phyloP scores from a whole-genome alignment of 2,888 invertebrate genomes.

The Ceratothoa steindachneri region DNA sequence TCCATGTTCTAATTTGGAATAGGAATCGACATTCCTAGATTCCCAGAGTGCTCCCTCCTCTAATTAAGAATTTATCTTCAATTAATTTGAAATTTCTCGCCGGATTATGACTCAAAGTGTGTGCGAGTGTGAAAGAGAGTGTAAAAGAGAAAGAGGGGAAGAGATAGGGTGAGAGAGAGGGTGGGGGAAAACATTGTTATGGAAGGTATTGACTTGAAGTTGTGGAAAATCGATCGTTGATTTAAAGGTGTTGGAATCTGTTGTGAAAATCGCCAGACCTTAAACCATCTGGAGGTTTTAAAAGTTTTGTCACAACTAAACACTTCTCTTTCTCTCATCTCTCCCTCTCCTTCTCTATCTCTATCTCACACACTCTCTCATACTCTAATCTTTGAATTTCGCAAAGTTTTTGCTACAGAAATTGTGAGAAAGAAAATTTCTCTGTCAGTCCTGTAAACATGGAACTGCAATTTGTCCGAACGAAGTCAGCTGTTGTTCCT shows the following conservation, averaged over 20 bases:
- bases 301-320: too few species aligned
- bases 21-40: conserved; percentile 4
- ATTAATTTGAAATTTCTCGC: conserved; percentile 13
- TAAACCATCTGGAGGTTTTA: too few species aligned
- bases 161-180: conserved; percentile 9
- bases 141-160: background rate
- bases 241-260: background rate
- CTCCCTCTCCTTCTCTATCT: background rate
- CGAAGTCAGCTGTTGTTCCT: background rate
- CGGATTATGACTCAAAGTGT: conserved; percentile 10
- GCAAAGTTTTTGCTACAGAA: background rate
- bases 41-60: background rate
- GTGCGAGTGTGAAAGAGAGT: background rate
- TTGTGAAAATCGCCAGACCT: background rate
- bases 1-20: conserved; percentile 10
- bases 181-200: background rate
- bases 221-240: too few species aligned
- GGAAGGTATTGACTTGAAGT: too few species aligned
- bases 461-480: background rate
- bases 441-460: background rate
- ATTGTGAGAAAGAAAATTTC: conserved; percentile 9
- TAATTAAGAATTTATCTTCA: conserved; percentile 15
- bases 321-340: background rate
- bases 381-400: background rate
- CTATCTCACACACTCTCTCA: background rate